Evolutionary conservation across 2,113 vertebrate species (phyloP).

Genomic region (Circaetus cinerascens): DNA sequence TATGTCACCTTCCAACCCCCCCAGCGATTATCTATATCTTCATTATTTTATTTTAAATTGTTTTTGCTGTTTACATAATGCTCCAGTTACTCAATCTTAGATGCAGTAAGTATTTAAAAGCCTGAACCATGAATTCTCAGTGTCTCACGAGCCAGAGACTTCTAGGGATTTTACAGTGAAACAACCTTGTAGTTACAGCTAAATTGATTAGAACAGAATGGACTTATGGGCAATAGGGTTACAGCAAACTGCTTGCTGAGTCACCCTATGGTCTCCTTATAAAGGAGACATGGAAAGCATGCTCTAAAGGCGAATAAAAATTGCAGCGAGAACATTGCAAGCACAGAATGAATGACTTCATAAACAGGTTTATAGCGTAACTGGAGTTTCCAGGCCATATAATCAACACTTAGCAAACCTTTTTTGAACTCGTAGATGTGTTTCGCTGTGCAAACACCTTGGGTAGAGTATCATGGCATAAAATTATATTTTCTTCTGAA

Average conservation of each 20-base stretch:
- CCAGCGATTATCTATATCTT: not conserved
- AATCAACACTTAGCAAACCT: not conserved
- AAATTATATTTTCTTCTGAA: conserved; percentile 3
- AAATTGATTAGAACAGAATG: not conserved
- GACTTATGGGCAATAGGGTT: not conserved
- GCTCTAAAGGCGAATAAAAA: not conserved
- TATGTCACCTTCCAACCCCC: not conserved
- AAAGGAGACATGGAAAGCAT: not conserved
- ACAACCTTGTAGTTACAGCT: not conserved
- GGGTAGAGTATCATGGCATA: not conserved
- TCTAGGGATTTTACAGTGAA: not conserved
- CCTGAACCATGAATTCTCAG: not conserved
- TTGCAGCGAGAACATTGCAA: not conserved
- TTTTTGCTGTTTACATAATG: not conserved
- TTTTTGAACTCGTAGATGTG: not conserved
- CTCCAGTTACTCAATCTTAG: not conserved
- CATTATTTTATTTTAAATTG: not conserved
- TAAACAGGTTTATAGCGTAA: not conserved
- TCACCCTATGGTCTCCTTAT: not conserved
- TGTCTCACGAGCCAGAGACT: not conserved
- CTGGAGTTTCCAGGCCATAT: not conserved
- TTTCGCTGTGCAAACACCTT: not conserved
- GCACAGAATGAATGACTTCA: not conserved
- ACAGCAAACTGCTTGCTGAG: not conserved
- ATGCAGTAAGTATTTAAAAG: not conserved